Evolutionary conservation across 1,140 invertebrate species (phyloP).

Genomic region (Eufriesea mexicana): DNA sequence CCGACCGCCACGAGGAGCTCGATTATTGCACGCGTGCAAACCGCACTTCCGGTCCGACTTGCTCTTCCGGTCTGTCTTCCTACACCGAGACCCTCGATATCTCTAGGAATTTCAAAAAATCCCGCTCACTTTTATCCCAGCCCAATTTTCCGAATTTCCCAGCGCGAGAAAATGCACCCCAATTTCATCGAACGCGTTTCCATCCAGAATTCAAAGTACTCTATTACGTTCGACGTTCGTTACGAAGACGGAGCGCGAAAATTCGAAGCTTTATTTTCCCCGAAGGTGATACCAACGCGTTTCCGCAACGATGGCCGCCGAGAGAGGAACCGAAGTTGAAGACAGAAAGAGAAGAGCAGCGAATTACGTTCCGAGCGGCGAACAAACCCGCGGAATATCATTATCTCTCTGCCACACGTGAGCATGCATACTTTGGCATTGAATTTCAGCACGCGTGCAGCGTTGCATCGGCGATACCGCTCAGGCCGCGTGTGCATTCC

Average conservation of each 20-base stretch:
- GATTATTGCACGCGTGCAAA: conserved; percentile 50
- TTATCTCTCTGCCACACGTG: conserved; percentile 51
- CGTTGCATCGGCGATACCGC: conserved; percentile 41
- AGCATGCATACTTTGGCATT: conserved; percentile 53
- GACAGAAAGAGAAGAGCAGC: background rate
- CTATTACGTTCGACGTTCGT: too few relatives aligned
- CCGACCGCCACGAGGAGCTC: background rate
- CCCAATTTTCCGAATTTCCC: too few relatives aligned
- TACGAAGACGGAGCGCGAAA: background rate
- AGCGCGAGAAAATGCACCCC: too few relatives aligned
- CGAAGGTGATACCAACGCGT: conserved; percentile 5
- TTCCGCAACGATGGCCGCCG: background rate
- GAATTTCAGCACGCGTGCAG: conserved; percentile 61
- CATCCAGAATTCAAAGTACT: too few relatives aligned
- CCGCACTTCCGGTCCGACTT: too few relatives aligned
- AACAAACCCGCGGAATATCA: conserved; percentile 60
- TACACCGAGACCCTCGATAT: too few relatives aligned
- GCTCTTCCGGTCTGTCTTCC: too few relatives aligned
- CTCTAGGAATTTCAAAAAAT: too few relatives aligned
- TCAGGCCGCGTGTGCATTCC: conserved; percentile 43
- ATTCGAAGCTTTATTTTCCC: conserved; percentile 4
- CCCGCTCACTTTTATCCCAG: too few relatives aligned
- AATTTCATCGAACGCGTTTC: too few relatives aligned
- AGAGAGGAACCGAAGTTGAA: background rate
- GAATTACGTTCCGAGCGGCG: conserved; percentile 19